phyloP scores from a whole-genome alignment of 2,797 vertebrate genomes.

The Chaetodon trifasciatus region DNA sequence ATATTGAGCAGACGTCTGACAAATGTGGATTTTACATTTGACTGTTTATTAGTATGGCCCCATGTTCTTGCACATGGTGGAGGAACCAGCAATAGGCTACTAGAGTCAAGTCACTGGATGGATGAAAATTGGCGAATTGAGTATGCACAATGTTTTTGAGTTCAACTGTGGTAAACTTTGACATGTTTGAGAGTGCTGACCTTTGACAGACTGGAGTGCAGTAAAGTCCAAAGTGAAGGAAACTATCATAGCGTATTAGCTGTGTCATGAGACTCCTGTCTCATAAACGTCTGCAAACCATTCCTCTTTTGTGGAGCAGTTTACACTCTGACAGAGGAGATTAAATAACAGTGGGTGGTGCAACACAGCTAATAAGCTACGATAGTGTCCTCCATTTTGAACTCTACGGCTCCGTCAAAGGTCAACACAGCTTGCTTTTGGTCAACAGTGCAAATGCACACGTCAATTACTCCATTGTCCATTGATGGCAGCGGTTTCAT shows the following conservation, averaged over 20 bases:
- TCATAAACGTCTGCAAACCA: not conserved
- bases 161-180: not conserved
- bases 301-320: not conserved
- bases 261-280: not conserved
- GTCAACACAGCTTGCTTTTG: not conserved
- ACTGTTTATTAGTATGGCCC: not conserved
- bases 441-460: not conserved
- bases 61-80: not conserved
- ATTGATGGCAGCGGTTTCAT: too few species aligned
- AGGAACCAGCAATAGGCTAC: not conserved
- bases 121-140: not conserved
- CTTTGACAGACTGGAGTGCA: not conserved
- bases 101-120: not conserved
- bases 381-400: not conserved
- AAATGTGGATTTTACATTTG: not conserved
- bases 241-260: not conserved
- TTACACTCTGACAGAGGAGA: not conserved
- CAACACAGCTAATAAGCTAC: not conserved
- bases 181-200: not conserved
- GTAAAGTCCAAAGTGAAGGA: not conserved
- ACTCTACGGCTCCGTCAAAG: not conserved
- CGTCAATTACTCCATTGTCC: not conserved
- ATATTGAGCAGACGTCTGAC: slow-evolving; percentile 13
- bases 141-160: not conserved
- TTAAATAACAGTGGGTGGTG: not conserved